Base-by-base conservation (phyloP, 2,888 invertebrate genomes). In the Polydrusus tereticollis region DNA sequence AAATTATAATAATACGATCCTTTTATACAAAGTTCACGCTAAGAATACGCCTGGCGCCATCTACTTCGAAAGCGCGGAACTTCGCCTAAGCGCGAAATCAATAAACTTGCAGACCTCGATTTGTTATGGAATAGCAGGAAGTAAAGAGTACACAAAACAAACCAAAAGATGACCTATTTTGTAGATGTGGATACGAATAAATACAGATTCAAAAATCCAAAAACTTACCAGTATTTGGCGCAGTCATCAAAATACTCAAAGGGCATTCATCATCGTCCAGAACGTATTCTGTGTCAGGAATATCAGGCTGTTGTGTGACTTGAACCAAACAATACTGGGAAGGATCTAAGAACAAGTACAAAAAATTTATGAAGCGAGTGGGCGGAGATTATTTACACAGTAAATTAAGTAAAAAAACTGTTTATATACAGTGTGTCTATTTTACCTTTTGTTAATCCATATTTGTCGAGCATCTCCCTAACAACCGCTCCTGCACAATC, bases 201-300 rank as follows among this genome's bases (percentile, higher is more conserved):
- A 29, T 29, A 29, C 4, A 5, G 5, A 5, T 33, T 33, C 12
- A 10, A 5, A 33, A 36, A 41, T 41, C 26, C 7, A 5, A 36
- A 2, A 1, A 69, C 93, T 93, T 87, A 96, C 96, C 95, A 86
- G 94, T 93, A 77, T 91, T 90, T 75, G 93, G 92, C 85, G 96
- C 94, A 86, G 95, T 95, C 94, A 96, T 94, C 75, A 95, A 89
- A 83, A 97, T 96, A 60, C 96, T 95, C 76, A 98, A 88, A 47
- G 99, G 99, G 86, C 98, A 98, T 86, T 99, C 99, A 86, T 98
- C 96, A 84, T 98, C 98, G 85, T 98, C 97, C 78, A 99, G 88
- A 78, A 98, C 94, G 85, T 97, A 95, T 86, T 99, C 98, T 16
- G 93, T 90, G 82, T 92, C 92, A 78, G 91, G 90, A 78, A 90